Evolutionary conservation across 2,888 invertebrate species (phyloP), one percentile per base, ranked within the genome.

Genomic region (Stenchaetothrips biformis): DNA sequence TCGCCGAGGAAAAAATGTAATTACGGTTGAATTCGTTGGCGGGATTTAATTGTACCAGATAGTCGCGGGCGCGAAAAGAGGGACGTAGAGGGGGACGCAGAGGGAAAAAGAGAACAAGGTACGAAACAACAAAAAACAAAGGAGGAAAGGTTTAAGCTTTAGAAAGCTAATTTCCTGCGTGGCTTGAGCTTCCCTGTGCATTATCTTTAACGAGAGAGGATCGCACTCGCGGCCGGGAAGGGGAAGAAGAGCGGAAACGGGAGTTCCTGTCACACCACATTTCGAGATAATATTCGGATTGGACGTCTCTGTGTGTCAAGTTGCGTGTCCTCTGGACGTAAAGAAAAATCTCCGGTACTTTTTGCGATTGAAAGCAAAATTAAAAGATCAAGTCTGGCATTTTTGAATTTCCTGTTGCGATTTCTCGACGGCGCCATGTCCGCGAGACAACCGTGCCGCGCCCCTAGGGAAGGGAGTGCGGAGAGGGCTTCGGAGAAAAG

Each of bases 21-120:
- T 74, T 74, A 74, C 67, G 25, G 67, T 74, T 74, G 67, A 25
- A 74, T 74, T 74, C 67, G 67, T 21, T 74, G 0, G 67, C 25
- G 67, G 67, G 67, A 74, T 74, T 74, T 74, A 74, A 74, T 74
- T 74, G 67, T 25, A 74, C 67, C 21, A 74, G 67, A 74, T 74
- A 74, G 67, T 59, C 59, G 25, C 21, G 1, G 37, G 37, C 37
- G 37, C 37, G 67, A 11, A 25, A 74, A 74, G 67, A 37, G 37
- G 37, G 37, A 37, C 37, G 37, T n/a, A 67, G 62, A 62, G 62
- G 67, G n/a, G n/a, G n/a, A n/a, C 37, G 37, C 2, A 37, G 37
- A 37, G 67, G 25, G 67, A 67, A 67, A 67, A 74, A 4, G 11
- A 7, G 67, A 9, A 7, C 21, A 7, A 8, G 67, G 21, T 11